Base-by-base conservation (phyloP, 2,797 vertebrate species). In the Dryobates pubescens region DNA sequence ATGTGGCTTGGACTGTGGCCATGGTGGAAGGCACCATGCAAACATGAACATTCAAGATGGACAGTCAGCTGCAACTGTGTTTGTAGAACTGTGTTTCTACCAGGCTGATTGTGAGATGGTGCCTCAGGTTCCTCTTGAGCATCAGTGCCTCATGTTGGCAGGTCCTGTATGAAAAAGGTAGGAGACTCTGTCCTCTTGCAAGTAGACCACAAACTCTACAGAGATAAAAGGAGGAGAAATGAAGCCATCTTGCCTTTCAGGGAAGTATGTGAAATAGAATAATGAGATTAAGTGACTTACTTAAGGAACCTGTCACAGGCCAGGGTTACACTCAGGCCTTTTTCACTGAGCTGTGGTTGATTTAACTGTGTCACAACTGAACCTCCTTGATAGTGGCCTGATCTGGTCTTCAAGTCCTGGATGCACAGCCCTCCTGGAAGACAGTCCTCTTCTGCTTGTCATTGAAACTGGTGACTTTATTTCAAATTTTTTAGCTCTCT, bases 281-380 rank as follows among this genome's bases (percentile, higher is more conserved):
- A 75, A 71, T 13, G 16, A 82, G 69, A 84, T 90, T 82, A 92
- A 83, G 26, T 78, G 65, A 94, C 47, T 95, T 70, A 77, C 29
- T 76, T n/a, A 89, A 82, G 41, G 53, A 86, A 78, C 22, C 57
- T 89, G 85, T 88, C 2, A 0, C 54, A 79, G 36, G 14, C 20
- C 7, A 4, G 59, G 27, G 51, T 87, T 82, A 69, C 2, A 1
- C 56, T 86, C 2, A 3, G 8, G 29, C 7, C 12, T 70, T 82
- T 88, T 78, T 87, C 9, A 64, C 4, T 24, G 45, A 17, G 27
- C 26, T 36, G 10, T 47, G 19, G 9, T 91, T 95, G 73, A n/a
- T 80, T 90, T 87, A 78, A 82, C 18, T 30, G 34, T 63, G 58
- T 38, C 56, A 85, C 59, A 80, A 19, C 5, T 34, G 30, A 57